Evolutionary conservation across 1,140 invertebrate species (phyloP).

Genomic region (Hirudo medicinalis): DNA sequence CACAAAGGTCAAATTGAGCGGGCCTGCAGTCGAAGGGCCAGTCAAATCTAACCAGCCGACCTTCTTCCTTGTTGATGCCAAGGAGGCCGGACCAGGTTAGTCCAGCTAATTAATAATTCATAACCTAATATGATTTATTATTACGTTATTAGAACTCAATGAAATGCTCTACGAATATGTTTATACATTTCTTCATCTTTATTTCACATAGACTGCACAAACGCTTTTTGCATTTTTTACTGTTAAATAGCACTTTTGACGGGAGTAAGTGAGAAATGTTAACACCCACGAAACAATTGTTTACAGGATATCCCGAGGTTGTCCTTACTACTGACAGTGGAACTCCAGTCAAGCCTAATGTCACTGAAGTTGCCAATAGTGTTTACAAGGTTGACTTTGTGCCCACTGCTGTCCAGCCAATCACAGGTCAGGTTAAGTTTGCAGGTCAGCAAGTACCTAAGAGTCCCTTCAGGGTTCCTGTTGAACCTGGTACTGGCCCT

Average conservation of each 20-base stretch:
- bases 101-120: not conserved
- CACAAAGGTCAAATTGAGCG: slow-evolving; percentile 36
- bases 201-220: no score
- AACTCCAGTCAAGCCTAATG: not conserved
- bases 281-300: not conserved
- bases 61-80: slow-evolving; percentile 23
- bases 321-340: not conserved
- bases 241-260: no score
- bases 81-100: slow-evolving; percentile 21
- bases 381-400: slow-evolving; percentile 35
- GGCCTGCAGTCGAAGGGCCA: slow-evolving; percentile 29
- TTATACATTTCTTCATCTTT: no score
- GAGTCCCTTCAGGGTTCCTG: slow-evolving; percentile 26
- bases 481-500: slow-evolving; percentile 53
- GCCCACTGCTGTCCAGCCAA: slow-evolving; percentile 87
- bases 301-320: slow-evolving; percentile 4
- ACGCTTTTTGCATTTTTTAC: no score
- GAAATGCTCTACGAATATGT: no score
- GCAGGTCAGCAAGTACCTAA: slow-evolving; percentile 81
- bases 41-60: slow-evolving; percentile 24
- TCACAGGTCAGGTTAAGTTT: slow-evolving; percentile 81
- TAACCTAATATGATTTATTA: no score
- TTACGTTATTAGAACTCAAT: no score
- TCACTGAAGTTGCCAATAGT: not conserved
- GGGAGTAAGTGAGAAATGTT: no score